Base-by-base conservation (phyloP, 2,888 invertebrate genomes). In the Crocallis elinguaria region DNA sequence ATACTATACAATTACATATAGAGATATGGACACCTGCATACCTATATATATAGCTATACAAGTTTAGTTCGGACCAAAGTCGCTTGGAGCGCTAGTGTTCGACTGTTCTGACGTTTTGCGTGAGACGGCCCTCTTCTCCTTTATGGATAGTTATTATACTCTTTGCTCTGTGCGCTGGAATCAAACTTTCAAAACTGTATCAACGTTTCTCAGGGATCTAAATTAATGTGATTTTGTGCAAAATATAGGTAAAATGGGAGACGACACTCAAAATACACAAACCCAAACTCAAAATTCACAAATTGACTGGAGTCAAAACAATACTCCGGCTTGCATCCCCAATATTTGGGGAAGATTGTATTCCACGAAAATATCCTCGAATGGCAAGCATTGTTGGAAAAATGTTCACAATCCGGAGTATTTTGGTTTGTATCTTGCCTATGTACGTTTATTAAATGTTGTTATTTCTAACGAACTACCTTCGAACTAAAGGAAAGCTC, bases 291-390 rank as follows among this genome's bases (percentile, higher is more conserved):
- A 91, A 64, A 86, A 82, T 49, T 90, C 91, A 0, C 86, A 89
- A 67, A 69, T 88, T 11, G 91, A 92, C 41, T 92, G 88, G 90
- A 89, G 86, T 71, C 90, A 89, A 65, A 75, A 76, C 14, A 83
- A 77, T 45, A 82, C 85, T 56, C 86, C 86, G 55, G 69, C 82
- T 42, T 76, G 65, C 52, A 89, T 89, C 62, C 87, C 92, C 16
- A 80, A 71, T 51, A 89, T 73, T 6, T 93, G 93, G 93, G 93
- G 93, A 36, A 81, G 92, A 67, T 72, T 93, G 30, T 92, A 92
- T 67, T 84, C 86, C 0, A 88, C 84, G 0, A 86, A 87, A 66
- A 64, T 76, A n/a, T 73, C 80, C 42, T 29, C 69, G 23, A 71
- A 67, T 46, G 83, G 81, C 11, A 80, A 76, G 63, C 71, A 77